Evolutionary conservation across 1,140 invertebrate genomes (phyloP).

Genomic region (Alviniconcha marisindica): DNA sequence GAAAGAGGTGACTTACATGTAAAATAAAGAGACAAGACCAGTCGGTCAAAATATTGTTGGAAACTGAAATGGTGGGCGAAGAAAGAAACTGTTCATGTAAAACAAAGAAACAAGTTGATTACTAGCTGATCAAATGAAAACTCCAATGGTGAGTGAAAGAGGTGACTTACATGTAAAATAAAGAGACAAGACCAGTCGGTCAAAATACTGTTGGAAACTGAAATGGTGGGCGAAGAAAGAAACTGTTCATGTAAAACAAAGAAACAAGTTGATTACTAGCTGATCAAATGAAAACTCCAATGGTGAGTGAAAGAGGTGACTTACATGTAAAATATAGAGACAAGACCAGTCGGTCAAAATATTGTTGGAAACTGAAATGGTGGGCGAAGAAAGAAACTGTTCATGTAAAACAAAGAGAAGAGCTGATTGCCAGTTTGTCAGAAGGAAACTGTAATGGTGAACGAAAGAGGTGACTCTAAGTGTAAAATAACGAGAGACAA

Average conservation of each 20-base stretch:
- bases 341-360: too few relatives aligned
- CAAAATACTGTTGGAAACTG: conserved; percentile 18
- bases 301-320: too few relatives aligned
- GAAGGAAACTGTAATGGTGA: too few relatives aligned
- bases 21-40: too few relatives aligned
- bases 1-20: too few relatives aligned
- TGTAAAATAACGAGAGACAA: too few relatives aligned
- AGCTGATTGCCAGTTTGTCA: conserved; percentile 14
- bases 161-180: too few relatives aligned
- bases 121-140: conserved; percentile 10
- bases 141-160: too few relatives aligned
- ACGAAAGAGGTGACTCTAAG: too few relatives aligned
- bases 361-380: conserved; percentile 22
- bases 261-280: conserved; percentile 29
- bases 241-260: conserved; percentile 31
- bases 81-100: conserved; percentile 10
- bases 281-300: conserved; percentile 8
- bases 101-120: conserved; percentile 39
- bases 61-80: conserved; percentile 21
- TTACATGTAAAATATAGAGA: too few relatives aligned
- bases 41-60: conserved; percentile 9
- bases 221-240: neutral
- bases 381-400: neutral
- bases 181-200: too few relatives aligned
- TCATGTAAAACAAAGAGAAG: conserved; percentile 38